Evolutionary conservation across 2,888 invertebrate genomes (phyloP), one percentile per base, ranked within the genome.

Genomic region (Lycophotia porphyrea): DNA sequence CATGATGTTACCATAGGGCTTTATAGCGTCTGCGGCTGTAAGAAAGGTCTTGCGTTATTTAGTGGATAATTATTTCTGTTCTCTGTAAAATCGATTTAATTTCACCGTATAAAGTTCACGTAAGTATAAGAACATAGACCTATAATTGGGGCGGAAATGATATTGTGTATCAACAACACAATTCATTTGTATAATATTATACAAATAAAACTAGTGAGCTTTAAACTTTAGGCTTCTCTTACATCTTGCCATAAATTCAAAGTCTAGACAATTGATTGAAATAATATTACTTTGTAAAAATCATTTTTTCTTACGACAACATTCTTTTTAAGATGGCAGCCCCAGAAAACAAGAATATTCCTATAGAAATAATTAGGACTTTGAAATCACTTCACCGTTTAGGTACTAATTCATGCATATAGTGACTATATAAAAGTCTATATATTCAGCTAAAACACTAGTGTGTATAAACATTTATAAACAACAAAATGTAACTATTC

Each of bases 371-470:
- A 76, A 66, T 63, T 75, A 78, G 80, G 71, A 78, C 61, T 75
- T 79, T 69, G 78, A 79, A 83, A 84, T 81, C 81, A 80, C 74
- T 76, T 76, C 63, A 79, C 79, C 52, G 11, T 75, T 74, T 67
- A 84, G 71, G 49, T 81, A 81, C 86, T 84, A 85, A 86, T 87
- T 86, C 78, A 85, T 83, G 85, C 88, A 88, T 77, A 84, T 89
- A 89, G 81, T 88, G 85, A 86, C 91, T 90, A 89, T 90, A 91
- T 89, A 91, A 90, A 91, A 90, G 87, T 88, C 84, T 89, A 85
- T 87, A 88, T 85, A 87, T 79, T 85, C 87, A 87, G 88, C 82
- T 88, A 87, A 88, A 88, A 88, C 88, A 88, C 85, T 87, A 84
- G 77, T 84, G 78, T 88, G 86, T 89, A 87, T 90, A 91, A 90